Evolutionary conservation across 2,113 vertebrate species (phyloP).

Genomic region (Chelonoidis abingdonii): DNA sequence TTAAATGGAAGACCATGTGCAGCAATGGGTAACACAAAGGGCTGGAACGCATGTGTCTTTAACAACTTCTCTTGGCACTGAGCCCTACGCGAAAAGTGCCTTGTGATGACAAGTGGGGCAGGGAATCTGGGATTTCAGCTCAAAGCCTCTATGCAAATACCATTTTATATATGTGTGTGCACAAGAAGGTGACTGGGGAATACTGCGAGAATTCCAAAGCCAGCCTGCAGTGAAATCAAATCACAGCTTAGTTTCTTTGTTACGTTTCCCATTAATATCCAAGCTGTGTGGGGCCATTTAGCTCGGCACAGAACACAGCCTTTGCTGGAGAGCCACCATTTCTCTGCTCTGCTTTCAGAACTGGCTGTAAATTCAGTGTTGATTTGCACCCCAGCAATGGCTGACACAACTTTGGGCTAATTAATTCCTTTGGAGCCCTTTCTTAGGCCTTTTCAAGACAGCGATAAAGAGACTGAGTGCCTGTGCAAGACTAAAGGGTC

Average conservation of each 20-base stretch:
- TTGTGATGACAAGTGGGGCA: not conserved
- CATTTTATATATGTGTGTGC: not conserved
- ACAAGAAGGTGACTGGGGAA: not conserved
- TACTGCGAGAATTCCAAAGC: constrained; percentile 28
- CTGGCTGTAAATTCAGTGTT: not conserved
- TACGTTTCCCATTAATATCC: constrained; percentile 79
- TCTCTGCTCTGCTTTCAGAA: not conserved
- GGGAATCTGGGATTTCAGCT: not conserved
- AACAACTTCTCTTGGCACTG: accelerated
- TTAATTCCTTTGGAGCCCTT: not conserved
- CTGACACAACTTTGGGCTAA: not conserved
- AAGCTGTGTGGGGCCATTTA: constrained; percentile 70
- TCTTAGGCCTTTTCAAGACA: not conserved
- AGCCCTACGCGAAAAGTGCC: not conserved
- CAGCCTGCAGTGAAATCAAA: constrained; percentile 35
- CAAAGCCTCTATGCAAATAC: not conserved
- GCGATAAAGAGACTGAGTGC: not conserved
- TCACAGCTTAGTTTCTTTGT: constrained; percentile 72
- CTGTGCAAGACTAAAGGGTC: not conserved
- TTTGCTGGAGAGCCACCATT: not conserved
- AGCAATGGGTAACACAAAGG: not conserved
- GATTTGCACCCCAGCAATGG: not conserved
- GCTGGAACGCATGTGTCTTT: not conserved
- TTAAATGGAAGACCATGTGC: not conserved
- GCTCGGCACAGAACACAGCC: not conserved